A percentile compares a stretch with the other conserved stretches of the same genome.
Evolutionary conservation across 2,797 vertebrate genomes (phyloP).

Genomic region (Coilia nasus): DNA sequence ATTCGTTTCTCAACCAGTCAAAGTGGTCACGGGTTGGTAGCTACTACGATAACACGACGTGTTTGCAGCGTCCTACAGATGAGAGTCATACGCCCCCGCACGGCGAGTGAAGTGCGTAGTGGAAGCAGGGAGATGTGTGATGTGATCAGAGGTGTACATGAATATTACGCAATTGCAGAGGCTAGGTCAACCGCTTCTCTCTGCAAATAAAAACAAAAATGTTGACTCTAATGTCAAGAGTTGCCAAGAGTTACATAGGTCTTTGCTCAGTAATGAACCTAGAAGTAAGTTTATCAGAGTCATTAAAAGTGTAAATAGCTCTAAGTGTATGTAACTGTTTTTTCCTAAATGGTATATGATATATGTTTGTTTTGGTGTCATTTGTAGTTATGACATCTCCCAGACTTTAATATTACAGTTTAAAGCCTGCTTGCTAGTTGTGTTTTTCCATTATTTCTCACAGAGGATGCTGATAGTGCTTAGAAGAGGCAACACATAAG

Average conservation of each 20-base stretch:
- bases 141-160: constrained; percentile 3
- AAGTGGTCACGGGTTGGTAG: not conserved
- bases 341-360: not conserved
- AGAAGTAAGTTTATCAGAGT: not conserved
- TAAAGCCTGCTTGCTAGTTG: not conserved
- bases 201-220: not conserved
- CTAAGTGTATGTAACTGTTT: not conserved
- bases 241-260: not conserved
- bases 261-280: not conserved
- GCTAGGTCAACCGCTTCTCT: not conserved
- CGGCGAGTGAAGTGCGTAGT: constrained; percentile 18
- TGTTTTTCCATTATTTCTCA: not conserved
- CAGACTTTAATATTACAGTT: not conserved
- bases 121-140: constrained; percentile 9
- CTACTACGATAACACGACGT: constrained; percentile 17
- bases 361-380: not conserved
- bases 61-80: not conserved
- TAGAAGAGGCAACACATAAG: not conserved
- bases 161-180: constrained; percentile 15
- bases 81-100: constrained; percentile 1
- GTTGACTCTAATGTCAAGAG: not conserved
- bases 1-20: not conserved
- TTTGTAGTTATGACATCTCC: not conserved
- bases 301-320: not conserved
- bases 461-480: not conserved